Base-by-base conservation (phyloP, 2,797 vertebrate genomes). In the Rousettus madagascariensis region DNA sequence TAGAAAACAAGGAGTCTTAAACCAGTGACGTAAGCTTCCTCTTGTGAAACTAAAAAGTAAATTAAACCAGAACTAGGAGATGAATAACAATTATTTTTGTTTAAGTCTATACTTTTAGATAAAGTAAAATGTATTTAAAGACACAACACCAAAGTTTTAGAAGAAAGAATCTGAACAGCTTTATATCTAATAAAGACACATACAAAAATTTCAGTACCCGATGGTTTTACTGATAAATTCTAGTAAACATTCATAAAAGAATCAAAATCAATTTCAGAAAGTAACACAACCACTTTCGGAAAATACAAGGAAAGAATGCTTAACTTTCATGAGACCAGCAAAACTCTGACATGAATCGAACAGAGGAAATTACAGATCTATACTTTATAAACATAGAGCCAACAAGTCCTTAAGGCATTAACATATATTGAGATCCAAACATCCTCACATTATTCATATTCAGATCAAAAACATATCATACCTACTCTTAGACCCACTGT, bases 111-210 rank as follows among this genome's bases (percentile, higher is more conserved):
- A 80, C 30, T 41, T 41, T 57, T 26, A 63, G 38, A 5, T 36
- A 43, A 91, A 86, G 65, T 65, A 49, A 49, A 49, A 49, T 49
- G 49, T 55, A 38, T 90, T 92, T 72, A 83, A 82, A 94, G 86
- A 78, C 28, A 33, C 5, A 94, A 49, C 8, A 82, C 12, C 63
- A 82, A 85, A 94, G 68, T 33, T 57, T 12, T 63, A 68, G 36
- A 53, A 85, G 38, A 69, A 75, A 63, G 7, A 49, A 13, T 66
- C 33, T 86, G 13, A 22, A 63, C 2, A 86, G 33, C 26, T 77
- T 90, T 80, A 33, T 28, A 6, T 66, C 19, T 65, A 55, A 49
- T 16, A 82, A 13, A 33, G 10, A 61, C 49, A 49, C 55, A 89
- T 17, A 30, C 86, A 83, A 65, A 65, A 65, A 85, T 16, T 49